A percentile compares a stretch with the other conserved stretches of the same genome.
phyloP scores from a whole-genome alignment of 2,113 vertebrate genomes.

The Odontesthes bonariensis region DNA sequence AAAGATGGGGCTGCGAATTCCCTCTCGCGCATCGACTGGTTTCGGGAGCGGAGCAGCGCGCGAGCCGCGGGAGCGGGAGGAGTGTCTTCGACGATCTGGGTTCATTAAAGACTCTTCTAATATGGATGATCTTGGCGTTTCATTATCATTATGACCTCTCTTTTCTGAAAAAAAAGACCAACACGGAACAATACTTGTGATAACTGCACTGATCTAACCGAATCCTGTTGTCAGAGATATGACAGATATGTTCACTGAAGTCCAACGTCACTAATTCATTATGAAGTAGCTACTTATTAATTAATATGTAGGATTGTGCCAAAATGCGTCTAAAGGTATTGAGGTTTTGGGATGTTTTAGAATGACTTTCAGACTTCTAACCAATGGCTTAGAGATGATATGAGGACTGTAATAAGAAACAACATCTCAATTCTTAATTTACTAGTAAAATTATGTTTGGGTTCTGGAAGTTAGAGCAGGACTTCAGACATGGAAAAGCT shows the following conservation, averaged over 20 bases:
- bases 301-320: neutral
- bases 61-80: slow-evolving; percentile 52
- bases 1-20: slow-evolving; percentile 44
- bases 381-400: neutral
- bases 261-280: slow-evolving; percentile 20
- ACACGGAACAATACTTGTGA: slow-evolving; percentile 20
- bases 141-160: slow-evolving; percentile 17
- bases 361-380: slow-evolving; percentile 22
- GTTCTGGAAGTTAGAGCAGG: neutral
- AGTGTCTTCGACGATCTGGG: slow-evolving; percentile 56
- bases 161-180: slow-evolving; percentile 20
- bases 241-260: neutral
- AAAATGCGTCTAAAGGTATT: neutral
- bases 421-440: neutral
- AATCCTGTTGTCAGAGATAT: slow-evolving; percentile 11
- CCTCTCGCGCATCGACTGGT: slow-evolving; percentile 49
- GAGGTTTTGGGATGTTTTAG: neutral
- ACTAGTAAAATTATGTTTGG: neutral
- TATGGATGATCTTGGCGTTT: slow-evolving; percentile 43
- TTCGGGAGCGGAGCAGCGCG: slow-evolving; percentile 31
- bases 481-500: neutral
- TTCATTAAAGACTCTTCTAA: slow-evolving; percentile 68
- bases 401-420: neutral
- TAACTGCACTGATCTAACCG: slow-evolving; percentile 6
- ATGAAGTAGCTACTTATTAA: slow-evolving; percentile 3